A percentile compares a stretch with the other conserved stretches of the same genome.
Conservation (phyloP, 53 echinoderm and acorn worm genomes). For the Pentamera pediparva region DNA sequence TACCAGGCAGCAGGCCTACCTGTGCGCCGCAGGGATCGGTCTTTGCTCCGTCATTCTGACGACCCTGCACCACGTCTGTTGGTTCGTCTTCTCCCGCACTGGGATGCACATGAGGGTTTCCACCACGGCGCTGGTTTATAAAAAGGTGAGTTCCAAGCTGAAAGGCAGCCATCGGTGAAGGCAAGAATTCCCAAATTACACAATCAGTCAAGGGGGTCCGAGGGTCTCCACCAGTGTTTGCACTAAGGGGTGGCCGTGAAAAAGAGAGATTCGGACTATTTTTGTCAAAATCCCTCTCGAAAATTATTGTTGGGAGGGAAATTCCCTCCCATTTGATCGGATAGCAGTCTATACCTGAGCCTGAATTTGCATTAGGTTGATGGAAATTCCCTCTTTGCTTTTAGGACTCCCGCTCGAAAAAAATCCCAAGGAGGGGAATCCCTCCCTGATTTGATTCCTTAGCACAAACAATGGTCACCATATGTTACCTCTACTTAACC, state of each 20-base stretch:
- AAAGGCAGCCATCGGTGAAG: not conserved
- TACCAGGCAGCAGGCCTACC: conserved; percentile 59
- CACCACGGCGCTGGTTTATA: conserved; percentile 48
- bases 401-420: too few relatives aligned
- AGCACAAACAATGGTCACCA: too few relatives aligned
- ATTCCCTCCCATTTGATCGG: too few relatives aligned
- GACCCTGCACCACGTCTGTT: conserved; percentile 49
- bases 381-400: too few relatives aligned
- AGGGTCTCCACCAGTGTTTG: not conserved
- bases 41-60: conserved; percentile 19
- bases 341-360: too few relatives aligned
- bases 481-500: too few relatives aligned
- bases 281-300: not conserved
- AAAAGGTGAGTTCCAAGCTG: conserved; percentile 48
- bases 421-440: too few relatives aligned
- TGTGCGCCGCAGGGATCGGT: conserved; percentile 51
- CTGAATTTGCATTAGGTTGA: too few relatives aligned
- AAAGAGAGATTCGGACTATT: not conserved
- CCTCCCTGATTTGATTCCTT: too few relatives aligned
- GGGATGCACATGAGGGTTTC: conserved; percentile 71
- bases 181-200: not conserved
- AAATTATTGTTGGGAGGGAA: too few relatives aligned
- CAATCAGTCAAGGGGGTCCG: not conserved
- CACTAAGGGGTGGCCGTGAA: not conserved
- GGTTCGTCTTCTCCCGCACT: conserved; percentile 39